These are phyloP conservation scores for Heterotilapia buettikoferi DNA, from an alignment of 2,113 vertebrate genomes.

Conservation along the genomic window DNA sequence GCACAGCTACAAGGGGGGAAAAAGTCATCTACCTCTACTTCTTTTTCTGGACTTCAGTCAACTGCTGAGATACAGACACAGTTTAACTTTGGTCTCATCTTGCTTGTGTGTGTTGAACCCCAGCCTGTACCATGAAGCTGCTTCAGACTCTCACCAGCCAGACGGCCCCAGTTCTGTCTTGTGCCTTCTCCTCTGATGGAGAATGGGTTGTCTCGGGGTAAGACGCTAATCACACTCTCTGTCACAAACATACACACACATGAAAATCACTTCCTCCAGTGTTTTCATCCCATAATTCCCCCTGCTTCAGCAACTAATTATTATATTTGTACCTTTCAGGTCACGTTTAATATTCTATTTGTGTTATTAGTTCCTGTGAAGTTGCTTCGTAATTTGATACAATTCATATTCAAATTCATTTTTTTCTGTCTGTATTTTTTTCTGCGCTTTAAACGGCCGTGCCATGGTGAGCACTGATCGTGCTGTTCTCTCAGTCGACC, in stretches of 20 bases:
- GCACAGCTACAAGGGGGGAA: background rate
- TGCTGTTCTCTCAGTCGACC: slow-evolving; percentile 12
- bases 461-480: slow-evolving; percentile 9
- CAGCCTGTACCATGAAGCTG: slow-evolving; percentile 74
- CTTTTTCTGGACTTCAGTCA: background rate
- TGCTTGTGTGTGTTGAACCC: slow-evolving; percentile 1
- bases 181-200: slow-evolving; percentile 84
- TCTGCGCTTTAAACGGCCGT: background rate
- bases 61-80: background rate
- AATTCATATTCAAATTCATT: background rate
- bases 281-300: background rate
- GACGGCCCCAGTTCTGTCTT: slow-evolving; percentile 82
- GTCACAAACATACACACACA: background rate
- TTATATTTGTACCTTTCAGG: background rate
- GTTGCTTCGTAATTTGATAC: background rate
- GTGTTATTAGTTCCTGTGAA: background rate
- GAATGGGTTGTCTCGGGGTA: slow-evolving; percentile 82
- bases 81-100: background rate
- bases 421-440: background rate
- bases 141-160: slow-evolving; percentile 75
- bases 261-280: background rate
- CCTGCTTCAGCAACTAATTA: background rate
- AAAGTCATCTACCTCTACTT: background rate
- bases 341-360: background rate
- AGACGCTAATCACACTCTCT: slow-evolving; percentile 12